A percentile compares a stretch with the other conserved stretches of the same genome.
Evolutionary conservation across 2,888 invertebrate species (phyloP).

Genomic region (Hipparchia semele): DNA sequence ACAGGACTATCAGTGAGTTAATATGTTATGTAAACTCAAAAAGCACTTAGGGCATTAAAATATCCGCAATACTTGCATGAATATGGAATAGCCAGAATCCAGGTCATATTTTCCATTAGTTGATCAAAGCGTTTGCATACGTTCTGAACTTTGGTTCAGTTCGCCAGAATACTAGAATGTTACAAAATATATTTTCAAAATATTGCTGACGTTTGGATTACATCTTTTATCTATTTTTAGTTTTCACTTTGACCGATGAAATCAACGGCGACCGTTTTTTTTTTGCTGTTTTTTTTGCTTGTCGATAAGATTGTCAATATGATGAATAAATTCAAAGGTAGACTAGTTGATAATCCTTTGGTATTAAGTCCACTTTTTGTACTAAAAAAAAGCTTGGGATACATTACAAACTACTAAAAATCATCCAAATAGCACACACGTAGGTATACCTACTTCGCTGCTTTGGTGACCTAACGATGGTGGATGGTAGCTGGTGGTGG

Average conservation of each 20-base stretch:
- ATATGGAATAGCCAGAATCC: conserved; percentile 21
- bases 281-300: too few relatives aligned
- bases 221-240: background rate
- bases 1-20: background rate
- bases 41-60: conserved; percentile 23
- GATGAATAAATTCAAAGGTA: too few relatives aligned
- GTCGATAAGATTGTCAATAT: background rate
- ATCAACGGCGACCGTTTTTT: background rate
- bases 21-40: conserved; percentile 19
- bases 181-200: conserved; percentile 12
- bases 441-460: too few relatives aligned
- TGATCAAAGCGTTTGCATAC: conserved; percentile 26
- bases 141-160: conserved; percentile 9
- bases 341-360: too few relatives aligned
- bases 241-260: background rate
- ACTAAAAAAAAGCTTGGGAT: too few relatives aligned
- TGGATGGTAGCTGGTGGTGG: too few relatives aligned
- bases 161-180: conserved; percentile 1
- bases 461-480: too few relatives aligned
- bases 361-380: too few relatives aligned
- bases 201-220: background rate
- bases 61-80: conserved; percentile 23
- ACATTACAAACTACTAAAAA: too few relatives aligned
- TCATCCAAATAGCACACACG: too few relatives aligned
- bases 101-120: conserved; percentile 27